These are phyloP conservation scores for Ochotona princeps DNA, from an alignment of 2,113 vertebrate genomes.

Conservation along the genomic window DNA sequence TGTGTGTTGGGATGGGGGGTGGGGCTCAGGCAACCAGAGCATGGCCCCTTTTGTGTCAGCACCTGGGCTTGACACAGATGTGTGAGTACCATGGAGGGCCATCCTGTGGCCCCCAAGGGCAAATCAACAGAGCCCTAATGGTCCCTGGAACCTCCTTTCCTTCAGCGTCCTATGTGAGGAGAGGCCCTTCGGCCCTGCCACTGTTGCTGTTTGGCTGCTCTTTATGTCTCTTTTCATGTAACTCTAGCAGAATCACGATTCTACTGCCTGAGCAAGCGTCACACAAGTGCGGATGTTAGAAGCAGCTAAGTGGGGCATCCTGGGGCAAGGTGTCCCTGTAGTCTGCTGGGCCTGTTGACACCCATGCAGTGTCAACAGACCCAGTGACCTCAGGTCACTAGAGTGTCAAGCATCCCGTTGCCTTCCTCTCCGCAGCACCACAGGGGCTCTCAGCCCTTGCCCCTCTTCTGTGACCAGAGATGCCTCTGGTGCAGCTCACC, in stretches of 20 bases:
- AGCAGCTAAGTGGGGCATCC: background rate
- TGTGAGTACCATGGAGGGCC: background rate
- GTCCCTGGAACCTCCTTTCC: background rate
- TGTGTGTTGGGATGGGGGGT: too few relatives aligned
- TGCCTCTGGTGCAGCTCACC: background rate
- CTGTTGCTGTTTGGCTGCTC: background rate
- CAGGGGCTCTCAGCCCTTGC: background rate
- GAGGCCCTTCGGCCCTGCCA: background rate
- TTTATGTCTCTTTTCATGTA: background rate
- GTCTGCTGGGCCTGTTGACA: background rate
- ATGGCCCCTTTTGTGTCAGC: too few relatives aligned
- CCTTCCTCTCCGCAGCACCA: background rate
- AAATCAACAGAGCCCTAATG: background rate
- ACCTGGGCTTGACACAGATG: background rate
- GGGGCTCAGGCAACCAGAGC: too few relatives aligned
- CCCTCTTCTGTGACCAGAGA: background rate
- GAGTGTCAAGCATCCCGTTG: background rate
- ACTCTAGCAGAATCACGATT: background rate
- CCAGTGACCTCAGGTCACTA: too few relatives aligned
- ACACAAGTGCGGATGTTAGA: background rate
- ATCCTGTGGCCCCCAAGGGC: background rate
- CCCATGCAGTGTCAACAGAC: background rate
- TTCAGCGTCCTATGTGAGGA: background rate
- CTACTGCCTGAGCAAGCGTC: rapidly evolving
- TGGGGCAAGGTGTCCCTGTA: background rate